These are phyloP conservation scores for Eulithis testata DNA, from an alignment of 2,888 invertebrate genomes.

Conservation along the genomic window DNA sequence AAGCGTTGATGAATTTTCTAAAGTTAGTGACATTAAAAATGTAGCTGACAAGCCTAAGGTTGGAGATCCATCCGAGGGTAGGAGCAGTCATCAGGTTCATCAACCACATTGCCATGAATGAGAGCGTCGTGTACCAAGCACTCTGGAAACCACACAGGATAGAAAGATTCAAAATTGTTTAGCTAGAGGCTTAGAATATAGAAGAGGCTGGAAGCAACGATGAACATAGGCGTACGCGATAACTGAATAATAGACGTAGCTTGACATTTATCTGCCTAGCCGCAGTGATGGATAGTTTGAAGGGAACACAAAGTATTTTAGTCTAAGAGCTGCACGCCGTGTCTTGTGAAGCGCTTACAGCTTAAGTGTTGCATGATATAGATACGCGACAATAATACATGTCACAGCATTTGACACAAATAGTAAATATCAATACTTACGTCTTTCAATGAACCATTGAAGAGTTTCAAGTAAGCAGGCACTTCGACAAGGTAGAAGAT, in stretches of 20 bases:
- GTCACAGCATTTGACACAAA: not conserved
- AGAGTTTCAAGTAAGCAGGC: conserved; percentile 57
- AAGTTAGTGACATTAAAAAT: conserved; percentile 60
- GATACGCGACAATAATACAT: no score
- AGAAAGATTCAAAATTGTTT: not conserved
- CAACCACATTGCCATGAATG: conserved; percentile 57
- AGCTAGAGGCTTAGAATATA: no score
- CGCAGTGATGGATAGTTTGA: no score
- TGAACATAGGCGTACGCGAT: no score
- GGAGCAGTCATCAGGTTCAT: conserved; percentile 54
- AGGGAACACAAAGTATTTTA: no score
- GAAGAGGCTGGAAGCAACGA: no score
- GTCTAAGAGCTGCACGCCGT: no score
- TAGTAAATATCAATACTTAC: conserved; percentile 47
- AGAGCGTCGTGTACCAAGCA: conserved; percentile 53
- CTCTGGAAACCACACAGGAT: conserved; percentile 52
- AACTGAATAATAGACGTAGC: no score
- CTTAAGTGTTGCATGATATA: no score
- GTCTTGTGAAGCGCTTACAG: no score
- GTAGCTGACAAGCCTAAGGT: conserved; percentile 53
- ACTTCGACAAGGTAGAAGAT: conserved; percentile 63
- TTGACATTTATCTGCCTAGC: no score
- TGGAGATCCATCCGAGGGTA: conserved; percentile 58
- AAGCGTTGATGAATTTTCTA: conserved; percentile 65
- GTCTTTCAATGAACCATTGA: conserved; percentile 52